phyloP scores from a whole-genome alignment of 2,797 vertebrate species.

The Phrynocephalus vlangalii region DNA sequence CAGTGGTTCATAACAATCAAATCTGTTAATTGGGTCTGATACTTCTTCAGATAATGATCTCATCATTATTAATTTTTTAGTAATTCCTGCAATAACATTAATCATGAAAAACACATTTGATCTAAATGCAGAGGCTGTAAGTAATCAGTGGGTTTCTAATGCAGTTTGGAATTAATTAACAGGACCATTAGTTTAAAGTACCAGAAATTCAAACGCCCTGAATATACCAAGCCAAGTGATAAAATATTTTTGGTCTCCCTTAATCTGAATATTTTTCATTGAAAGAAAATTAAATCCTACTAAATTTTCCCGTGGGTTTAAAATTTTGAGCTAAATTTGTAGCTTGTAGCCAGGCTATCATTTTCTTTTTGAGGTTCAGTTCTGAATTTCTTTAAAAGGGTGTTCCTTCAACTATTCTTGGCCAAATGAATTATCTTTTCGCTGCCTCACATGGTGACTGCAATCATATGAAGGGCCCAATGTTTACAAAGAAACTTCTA shows the following conservation, averaged over 20 bases:
- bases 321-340: background rate
- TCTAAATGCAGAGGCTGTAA: conserved; percentile 23
- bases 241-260: conserved; percentile 13
- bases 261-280: conserved; percentile 1
- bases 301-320: background rate
- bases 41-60: conserved; percentile 37
- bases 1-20: conserved; percentile 10
- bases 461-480: background rate
- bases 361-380: too few relatives aligned
- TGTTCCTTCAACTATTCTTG: too few relatives aligned
- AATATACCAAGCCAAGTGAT: conserved; percentile 4
- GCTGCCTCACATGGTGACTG: background rate
- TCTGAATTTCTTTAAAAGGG: too few relatives aligned
- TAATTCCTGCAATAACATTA: conserved; percentile 39
- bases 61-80: conserved; percentile 24
- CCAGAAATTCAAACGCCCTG: conserved; percentile 22
- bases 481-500: background rate
- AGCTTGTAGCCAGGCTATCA: background rate
- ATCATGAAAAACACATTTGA: conserved; percentile 10
- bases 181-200: conserved; percentile 31
- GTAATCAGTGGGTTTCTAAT: conserved; percentile 17
- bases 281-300: background rate
- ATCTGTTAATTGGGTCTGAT: conserved; percentile 4
- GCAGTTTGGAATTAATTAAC: conserved; percentile 48
- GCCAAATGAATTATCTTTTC: too few relatives aligned